Conservation (phyloP, 2,113 vertebrate genomes). For the Symphodus melops region DNA sequence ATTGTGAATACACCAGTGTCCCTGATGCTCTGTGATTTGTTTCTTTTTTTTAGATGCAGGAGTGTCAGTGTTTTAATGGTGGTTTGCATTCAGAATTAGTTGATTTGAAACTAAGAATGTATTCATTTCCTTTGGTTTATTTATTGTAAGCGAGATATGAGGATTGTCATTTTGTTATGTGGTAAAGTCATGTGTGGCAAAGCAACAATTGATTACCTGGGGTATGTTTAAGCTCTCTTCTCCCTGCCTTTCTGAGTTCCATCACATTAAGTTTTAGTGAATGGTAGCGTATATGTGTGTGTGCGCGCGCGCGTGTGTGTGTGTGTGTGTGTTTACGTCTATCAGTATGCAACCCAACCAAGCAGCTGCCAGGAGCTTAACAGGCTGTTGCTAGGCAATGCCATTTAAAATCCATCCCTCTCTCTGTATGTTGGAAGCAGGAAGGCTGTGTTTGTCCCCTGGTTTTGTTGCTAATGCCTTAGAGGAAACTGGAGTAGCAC, state of each 20-base stretch:
- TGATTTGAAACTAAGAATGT: no score
- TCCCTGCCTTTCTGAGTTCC: slow-evolving; percentile 39
- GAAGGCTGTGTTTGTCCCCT: slow-evolving; percentile 58
- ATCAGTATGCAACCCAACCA: slow-evolving; percentile 71
- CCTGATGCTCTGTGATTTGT: no score
- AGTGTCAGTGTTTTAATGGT: no score
- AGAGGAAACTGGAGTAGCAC: slow-evolving; percentile 27
- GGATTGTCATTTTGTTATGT: not conserved
- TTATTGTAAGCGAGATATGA: not conserved
- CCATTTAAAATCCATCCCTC: slow-evolving; percentile 67
- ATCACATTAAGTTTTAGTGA: slow-evolving; percentile 41
- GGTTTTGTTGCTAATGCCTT: slow-evolving; percentile 48
- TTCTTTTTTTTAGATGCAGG: no score
- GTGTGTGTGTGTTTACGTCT: slow-evolving; percentile 40
- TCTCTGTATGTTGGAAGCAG: slow-evolving; percentile 58
- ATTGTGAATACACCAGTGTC: no score
- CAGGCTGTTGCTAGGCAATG: slow-evolving; percentile 82
- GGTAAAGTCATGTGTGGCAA: not conserved
- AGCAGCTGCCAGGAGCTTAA: slow-evolving; percentile 75
- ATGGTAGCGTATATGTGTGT: slow-evolving; percentile 6
- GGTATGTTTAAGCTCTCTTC: slow-evolving; percentile 20
- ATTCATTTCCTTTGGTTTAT: not conserved
- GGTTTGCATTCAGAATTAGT: no score
- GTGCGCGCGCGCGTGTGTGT: slow-evolving; percentile 22
- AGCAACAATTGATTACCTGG: slow-evolving; percentile 13